Percentiles rank a stretch among this genome's conserved stretches.
These are phyloP conservation scores for Plagodis pulveraria DNA, from an alignment of 2,888 invertebrate species.

Conservation along the genomic window DNA sequence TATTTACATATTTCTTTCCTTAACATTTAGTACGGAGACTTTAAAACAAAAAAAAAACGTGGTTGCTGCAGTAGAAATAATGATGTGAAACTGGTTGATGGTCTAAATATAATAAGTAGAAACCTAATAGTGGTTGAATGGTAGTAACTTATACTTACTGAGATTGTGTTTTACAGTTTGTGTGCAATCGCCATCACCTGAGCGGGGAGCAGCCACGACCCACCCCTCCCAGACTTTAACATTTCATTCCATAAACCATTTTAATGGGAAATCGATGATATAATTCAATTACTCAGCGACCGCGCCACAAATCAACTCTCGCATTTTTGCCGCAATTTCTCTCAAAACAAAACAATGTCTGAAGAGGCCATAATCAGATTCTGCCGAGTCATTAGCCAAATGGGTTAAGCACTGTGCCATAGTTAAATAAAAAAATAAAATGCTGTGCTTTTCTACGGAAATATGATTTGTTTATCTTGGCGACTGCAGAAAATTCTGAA, in stretches of 20 bases:
- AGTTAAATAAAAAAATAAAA: background rate
- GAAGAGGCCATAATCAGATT: conserved; percentile 56
- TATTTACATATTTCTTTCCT: too few relatives aligned
- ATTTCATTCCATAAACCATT: conserved; percentile 83
- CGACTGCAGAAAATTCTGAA: conserved; percentile 2
- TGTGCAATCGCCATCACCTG: conserved; percentile 38
- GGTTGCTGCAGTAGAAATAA: too few relatives aligned
- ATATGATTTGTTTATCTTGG: conserved; percentile 39
- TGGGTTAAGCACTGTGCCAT: conserved; percentile 55
- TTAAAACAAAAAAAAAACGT: too few relatives aligned
- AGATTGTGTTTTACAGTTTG: background rate
- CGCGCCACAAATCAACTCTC: conserved; percentile 66
- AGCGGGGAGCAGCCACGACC: conserved; percentile 44
- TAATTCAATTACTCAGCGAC: conserved; percentile 80
- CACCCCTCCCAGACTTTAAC: conserved; percentile 75
- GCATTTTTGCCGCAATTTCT: conserved; percentile 49
- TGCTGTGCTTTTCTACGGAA: conserved; percentile 35
- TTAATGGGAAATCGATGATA: conserved; percentile 84
- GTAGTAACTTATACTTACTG: background rate
- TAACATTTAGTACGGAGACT: too few relatives aligned
- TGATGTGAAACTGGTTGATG: too few relatives aligned
- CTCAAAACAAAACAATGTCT: conserved; percentile 67
- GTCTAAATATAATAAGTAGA: too few relatives aligned
- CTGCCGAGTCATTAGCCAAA: conserved; percentile 73
- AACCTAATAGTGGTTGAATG: too few relatives aligned